Evolutionary conservation across 2,797 vertebrate species (phyloP), one percentile per base, ranked within the genome.

Genomic region (Urosaurus nigricauda): DNA sequence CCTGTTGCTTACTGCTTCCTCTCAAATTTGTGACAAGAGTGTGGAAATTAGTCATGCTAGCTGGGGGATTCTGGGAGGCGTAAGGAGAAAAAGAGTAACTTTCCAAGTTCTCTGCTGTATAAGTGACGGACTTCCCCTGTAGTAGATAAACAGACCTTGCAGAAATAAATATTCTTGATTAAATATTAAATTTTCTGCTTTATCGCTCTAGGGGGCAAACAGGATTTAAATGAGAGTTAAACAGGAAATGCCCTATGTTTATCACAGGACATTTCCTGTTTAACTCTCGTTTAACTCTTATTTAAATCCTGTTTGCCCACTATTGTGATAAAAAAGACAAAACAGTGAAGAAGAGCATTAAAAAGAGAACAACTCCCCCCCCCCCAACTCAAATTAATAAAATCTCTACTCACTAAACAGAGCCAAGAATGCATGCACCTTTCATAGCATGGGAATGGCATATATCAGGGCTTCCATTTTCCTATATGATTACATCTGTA

Each of bases 121-220:
- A n/a, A 53, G 6, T 21, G 32, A 17, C 35, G 8, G 65, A 53
- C 24, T 84, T 32, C 3, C 16, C 3, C 74, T 5, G 86, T 0
- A 13, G 8, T 4, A 4, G 90, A 81, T 43, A 32, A 78, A 71
- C 89, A 89, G 1, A 84, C 17, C 75, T 43, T n/a, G 40, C 24
- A 74, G 73, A 53, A 4, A 65, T 29, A 53, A 6, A 53, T 12
- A 53, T 24, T 32, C n/a, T 75, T 73, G 43, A 75, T 40, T 65
- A 60, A 80, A 80, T 79, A 43, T 73, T 35, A 32, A 63, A 60
- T 74, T n/a, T n/a, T n/a, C n/a, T n/a, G n/a, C n/a, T n/a, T n/a
- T n/a, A n/a, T n/a, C n/a, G n/a, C n/a, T n/a, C n/a, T n/a, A n/a
- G n/a, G n/a, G n/a, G n/a, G n/a, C n/a, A n/a, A n/a, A n/a, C n/a